Evolutionary conservation across 1,140 invertebrate species (phyloP).

Genomic region (Musca domestica): DNA sequence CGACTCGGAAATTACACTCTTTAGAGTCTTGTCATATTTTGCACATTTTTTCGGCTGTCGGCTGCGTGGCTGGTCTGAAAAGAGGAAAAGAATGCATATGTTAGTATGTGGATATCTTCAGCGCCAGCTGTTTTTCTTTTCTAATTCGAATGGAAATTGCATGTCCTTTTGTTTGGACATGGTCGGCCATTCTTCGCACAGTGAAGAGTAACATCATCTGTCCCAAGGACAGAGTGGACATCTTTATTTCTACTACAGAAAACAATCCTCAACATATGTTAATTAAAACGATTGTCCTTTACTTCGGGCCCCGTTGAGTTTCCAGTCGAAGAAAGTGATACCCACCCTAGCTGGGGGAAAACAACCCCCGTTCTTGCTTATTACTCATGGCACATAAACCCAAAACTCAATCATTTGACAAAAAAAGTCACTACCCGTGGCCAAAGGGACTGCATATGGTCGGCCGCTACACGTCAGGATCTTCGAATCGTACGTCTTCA

Average conservation of each 20-base stretch:
- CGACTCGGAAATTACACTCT: not conserved
- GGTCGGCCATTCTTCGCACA: too few species aligned
- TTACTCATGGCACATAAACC: too few species aligned
- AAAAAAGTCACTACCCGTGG: too few species aligned
- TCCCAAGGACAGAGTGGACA: not conserved
- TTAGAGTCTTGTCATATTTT: conserved; percentile 9
- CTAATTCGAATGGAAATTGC: not conserved
- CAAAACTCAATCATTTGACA: too few species aligned
- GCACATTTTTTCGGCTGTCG: not conserved
- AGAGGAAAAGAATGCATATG: not conserved
- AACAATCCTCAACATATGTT: not conserved
- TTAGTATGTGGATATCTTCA: not conserved
- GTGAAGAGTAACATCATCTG: too few species aligned
- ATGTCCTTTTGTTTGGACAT: conserved; percentile 1
- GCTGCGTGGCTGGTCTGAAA: not conserved
- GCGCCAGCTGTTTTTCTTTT: not conserved
- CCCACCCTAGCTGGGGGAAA: too few species aligned
- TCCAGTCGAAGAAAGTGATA: too few species aligned
- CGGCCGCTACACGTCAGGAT: too few species aligned
- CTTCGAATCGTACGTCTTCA: too few species aligned
- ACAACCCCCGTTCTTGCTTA: too few species aligned
- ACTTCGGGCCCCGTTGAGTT: too few species aligned
- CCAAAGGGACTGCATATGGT: too few species aligned
- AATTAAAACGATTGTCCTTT: not conserved
- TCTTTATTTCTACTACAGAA: not conserved